Base-by-base conservation (phyloP, 2,888 invertebrate genomes). In the Lasioglossum lativentre region DNA sequence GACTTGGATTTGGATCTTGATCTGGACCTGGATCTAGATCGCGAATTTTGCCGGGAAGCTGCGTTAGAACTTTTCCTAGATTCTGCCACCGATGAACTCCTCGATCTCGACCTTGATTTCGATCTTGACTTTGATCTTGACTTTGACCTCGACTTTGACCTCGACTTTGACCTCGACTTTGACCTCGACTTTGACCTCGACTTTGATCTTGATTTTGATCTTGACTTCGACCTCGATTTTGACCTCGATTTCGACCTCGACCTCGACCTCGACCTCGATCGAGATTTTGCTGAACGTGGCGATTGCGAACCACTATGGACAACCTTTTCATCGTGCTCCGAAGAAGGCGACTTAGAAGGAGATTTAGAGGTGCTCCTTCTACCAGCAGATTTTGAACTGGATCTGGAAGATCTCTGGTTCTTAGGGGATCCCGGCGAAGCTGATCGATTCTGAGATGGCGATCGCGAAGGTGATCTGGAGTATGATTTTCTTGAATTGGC, bases 401-500 rank as follows among this genome's bases (percentile, higher is more conserved):
- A 91, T 78, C 87, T 89, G 19, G 90, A 86, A 16, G 75, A 80
- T 47, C 88, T 87, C 8, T n/a, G 76, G 78, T 80, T 78, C 27
- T 85, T 88, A 12, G 27, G 47, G 27, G 83, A 84, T 23, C 72
- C n/a, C 2, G 89, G 89, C 0, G 91, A 91, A n/a, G 71, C 66
- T 14, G 89, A 91, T 38, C 83, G 47, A 70, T 87, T 91, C 68
- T 88, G 76, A 2, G 92, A 92, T 16, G 91, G 88, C 16, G 93
- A 92, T 75, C 81, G 86, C 2, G 92, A 88, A 80, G 90, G 86
- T 19, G 94, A 93, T 87, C 91, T 87, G 45, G 92, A 90, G 85
- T 90, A 93, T 1, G 94, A 94, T 63, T 92, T 91, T 72, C 89
- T 91, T 5, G 94, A 94, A 38, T 92, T 93, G 59, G 78, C 87